phyloP scores from a whole-genome alignment of 2,888 invertebrate genomes.

The Drosophila austrosaltans region DNA sequence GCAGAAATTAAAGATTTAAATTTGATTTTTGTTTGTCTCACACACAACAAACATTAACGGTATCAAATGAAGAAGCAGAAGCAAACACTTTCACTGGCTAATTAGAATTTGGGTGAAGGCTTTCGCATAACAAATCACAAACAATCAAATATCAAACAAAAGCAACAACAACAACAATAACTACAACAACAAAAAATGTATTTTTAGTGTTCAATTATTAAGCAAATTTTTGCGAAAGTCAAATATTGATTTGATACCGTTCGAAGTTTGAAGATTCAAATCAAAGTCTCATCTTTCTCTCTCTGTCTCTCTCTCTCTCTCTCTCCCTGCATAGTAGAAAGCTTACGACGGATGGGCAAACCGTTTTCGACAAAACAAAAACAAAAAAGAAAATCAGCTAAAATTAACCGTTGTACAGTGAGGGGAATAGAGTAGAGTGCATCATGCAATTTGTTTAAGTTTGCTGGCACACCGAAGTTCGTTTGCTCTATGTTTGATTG shows the following conservation, averaged over 20 bases:
- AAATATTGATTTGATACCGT: slow-evolving; percentile 49
- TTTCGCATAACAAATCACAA: slow-evolving; percentile 26
- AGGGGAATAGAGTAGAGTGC: too few relatives aligned
- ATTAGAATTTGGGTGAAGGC: slow-evolving; percentile 71
- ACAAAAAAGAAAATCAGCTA: too few relatives aligned
- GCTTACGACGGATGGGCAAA: not conserved
- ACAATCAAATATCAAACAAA: slow-evolving; percentile 13
- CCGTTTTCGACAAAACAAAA: not conserved
- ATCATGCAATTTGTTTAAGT: too few relatives aligned
- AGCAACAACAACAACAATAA: slow-evolving; percentile 19
- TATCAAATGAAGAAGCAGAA: slow-evolving; percentile 14
- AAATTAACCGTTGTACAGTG: too few relatives aligned
- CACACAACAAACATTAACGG: slow-evolving; percentile 37
- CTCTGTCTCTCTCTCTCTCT: not conserved
- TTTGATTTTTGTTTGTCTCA: not conserved
- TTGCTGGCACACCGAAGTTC: too few relatives aligned
- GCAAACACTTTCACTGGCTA: slow-evolving; percentile 67
- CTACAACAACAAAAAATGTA: slow-evolving; percentile 33
- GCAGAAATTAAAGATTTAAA: not conserved
- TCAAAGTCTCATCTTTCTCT: not conserved
- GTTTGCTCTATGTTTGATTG: too few relatives aligned
- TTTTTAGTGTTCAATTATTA: slow-evolving; percentile 65
- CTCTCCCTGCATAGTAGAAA: not conserved
- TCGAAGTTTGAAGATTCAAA: slow-evolving; percentile 15
- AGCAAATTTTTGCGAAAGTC: slow-evolving; percentile 75